A percentile compares a stretch with the other conserved stretches of the same genome.
These are phyloP conservation scores for Hirtodrosophila duncani DNA, from an alignment of 2,888 invertebrate species.

Conservation along the genomic window DNA sequence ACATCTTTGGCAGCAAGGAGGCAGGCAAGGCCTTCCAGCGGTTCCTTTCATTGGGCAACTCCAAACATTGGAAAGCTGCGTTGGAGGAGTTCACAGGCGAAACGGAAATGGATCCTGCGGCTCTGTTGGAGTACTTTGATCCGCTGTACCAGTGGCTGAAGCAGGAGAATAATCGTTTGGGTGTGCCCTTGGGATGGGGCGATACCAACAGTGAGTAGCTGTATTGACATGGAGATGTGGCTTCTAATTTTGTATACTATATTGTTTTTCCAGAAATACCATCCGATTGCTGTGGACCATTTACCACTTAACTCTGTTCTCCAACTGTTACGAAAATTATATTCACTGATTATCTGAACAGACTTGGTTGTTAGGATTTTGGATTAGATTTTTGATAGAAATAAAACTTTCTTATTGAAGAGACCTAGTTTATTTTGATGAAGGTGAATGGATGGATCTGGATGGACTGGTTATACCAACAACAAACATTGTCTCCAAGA, in stretches of 20 bases:
- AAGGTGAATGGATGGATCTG: too few relatives aligned
- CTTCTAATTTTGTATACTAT: neutral
- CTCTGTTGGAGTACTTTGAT: conserved; percentile 88
- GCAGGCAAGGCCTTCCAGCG: conserved; percentile 87
- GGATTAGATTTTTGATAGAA: neutral
- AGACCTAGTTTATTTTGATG: too few relatives aligned
- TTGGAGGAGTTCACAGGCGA: conserved; percentile 89
- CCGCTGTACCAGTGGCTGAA: conserved; percentile 87
- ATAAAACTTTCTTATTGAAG: too few relatives aligned
- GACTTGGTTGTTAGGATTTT: neutral
- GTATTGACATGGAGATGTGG: neutral
- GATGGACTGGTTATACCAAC: too few relatives aligned
- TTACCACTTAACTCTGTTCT: conserved; percentile 41
- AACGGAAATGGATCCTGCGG: conserved; percentile 86
- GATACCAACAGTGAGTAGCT: conserved; percentile 70
- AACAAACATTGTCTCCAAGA: too few relatives aligned
- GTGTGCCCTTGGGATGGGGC: conserved; percentile 83
- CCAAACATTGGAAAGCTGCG: conserved; percentile 88
- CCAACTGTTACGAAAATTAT: too few relatives aligned
- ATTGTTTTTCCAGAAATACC: conserved; percentile 62
- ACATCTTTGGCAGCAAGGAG: conserved; percentile 88
- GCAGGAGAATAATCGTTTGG: conserved; percentile 84
- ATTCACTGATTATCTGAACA: too few relatives aligned
- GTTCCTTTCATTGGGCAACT: conserved; percentile 84
- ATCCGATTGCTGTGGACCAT: conserved; percentile 50